Percentiles rank a stretch among this genome's conserved stretches.
These are phyloP conservation scores for Bos indicus DNA, from an alignment of 2,113 vertebrate species.

Conservation along the genomic window DNA sequence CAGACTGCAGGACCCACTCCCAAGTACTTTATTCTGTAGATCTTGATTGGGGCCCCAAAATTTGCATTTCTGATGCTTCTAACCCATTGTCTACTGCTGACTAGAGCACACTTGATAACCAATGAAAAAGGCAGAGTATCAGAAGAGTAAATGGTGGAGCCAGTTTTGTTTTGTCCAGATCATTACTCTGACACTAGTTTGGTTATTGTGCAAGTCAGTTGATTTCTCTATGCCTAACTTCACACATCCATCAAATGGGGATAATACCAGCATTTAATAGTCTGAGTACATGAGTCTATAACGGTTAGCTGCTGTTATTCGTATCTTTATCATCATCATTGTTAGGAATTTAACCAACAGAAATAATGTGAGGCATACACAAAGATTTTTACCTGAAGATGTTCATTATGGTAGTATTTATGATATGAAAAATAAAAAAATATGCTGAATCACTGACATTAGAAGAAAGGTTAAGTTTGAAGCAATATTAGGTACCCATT, in stretches of 20 bases:
- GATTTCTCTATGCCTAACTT: background rate
- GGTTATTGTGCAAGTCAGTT: background rate
- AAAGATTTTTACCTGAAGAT: background rate
- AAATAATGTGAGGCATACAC: background rate
- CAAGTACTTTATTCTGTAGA: background rate
- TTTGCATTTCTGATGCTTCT: background rate
- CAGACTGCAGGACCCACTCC: background rate
- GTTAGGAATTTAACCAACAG: background rate
- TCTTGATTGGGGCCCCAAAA: background rate
- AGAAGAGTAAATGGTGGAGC: rapidly evolving
- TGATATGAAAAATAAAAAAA: background rate
- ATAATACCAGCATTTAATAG: background rate
- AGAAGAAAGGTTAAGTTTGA: background rate
- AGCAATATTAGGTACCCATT: background rate
- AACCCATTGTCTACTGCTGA: background rate
- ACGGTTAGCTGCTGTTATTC: background rate
- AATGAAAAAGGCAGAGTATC: background rate
- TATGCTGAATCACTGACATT: background rate
- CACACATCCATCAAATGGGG: background rate
- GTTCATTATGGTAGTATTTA: background rate
- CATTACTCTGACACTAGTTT: background rate
- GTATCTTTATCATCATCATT: background rate
- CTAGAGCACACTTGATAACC: background rate
- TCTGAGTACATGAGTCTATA: background rate
- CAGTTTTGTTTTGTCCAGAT: background rate